Evolutionary conservation across 2,797 vertebrate genomes (phyloP).

Genomic region (Tragelaphus oryx): DNA sequence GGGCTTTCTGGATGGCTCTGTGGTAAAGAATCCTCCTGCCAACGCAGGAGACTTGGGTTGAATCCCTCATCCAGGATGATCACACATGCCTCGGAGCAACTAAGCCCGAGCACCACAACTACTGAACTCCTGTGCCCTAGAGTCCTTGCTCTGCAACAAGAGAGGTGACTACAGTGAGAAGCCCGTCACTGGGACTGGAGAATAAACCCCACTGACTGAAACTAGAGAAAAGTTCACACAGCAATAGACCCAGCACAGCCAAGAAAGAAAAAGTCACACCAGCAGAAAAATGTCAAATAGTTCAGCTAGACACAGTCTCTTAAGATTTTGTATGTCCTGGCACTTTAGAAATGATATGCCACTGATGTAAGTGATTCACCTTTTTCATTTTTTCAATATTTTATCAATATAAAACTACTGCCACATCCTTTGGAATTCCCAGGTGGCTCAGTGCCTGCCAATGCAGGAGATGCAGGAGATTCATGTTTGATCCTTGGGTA

Average conservation of each 20-base stretch:
- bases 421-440: neutral
- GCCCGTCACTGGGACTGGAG: neutral
- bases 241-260: neutral
- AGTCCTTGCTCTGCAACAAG: neutral
- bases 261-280: neutral
- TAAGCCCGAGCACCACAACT: neutral
- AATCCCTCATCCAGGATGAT: neutral
- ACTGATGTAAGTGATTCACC: neutral
- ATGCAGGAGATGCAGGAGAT: neutral
- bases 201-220: neutral
- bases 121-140: neutral
- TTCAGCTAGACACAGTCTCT: neutral
- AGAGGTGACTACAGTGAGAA: neutral
- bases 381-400: constrained; percentile 35
- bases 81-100: neutral
- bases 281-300: neutral
- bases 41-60: neutral
- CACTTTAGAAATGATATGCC: neutral
- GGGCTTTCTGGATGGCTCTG: neutral
- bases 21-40: neutral
- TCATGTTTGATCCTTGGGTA: neutral
- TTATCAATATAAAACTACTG: constrained; percentile 22
- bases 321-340: neutral
- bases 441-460: neutral
- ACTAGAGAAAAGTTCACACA: neutral